Evolutionary conservation across 2,888 invertebrate genomes (phyloP), one percentile per base, ranked within the genome.

Genomic region (Melanargia galathea): DNA sequence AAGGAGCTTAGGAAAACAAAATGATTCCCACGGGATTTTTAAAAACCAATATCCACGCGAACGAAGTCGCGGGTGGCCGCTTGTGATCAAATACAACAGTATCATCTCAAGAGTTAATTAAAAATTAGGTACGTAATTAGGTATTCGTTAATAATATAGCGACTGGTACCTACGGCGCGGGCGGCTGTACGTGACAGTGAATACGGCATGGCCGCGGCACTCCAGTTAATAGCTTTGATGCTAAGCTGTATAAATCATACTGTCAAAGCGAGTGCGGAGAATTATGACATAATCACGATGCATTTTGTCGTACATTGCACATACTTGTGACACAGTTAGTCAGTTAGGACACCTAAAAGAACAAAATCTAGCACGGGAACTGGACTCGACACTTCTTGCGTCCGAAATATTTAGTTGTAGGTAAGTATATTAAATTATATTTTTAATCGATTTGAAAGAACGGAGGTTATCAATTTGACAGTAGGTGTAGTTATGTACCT

Each of bases 191-290:
- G 45, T 46, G 57, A 30, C 43, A 57, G 30, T 33, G 57, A 30
- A 43, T 45, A 18, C 18, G n/a, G 20, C 20, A 57, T 33, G 57
- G 18, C 26, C 30, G 11, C 18, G n/a, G 20, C 20, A 57, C 45
- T 45, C 26, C 33, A 22, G 45, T 57, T 57, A 46, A 45, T 45
- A 20, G 57, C 30, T 20, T 56, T 56, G 18, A 18, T 18, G 45
- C 56, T 30, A 45, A 57, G 56, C 56, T 57, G 45, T 8, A 57
- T 57, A 45, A 57, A 57, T 57, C 57, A 33, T n/a, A 57, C 16
- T 57, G 57, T 57, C 40, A 40, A 24, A 43, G 30, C 20, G 45
- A 43, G 45, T 20, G 46, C 30, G 33, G 45, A 5, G 57, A 46
- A 18, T 57, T 57, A 57, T 57, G 45, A 57, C 30, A 57, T 57